A percentile compares a stretch with the other conserved stretches of the same genome.
phyloP scores from a whole-genome alignment of 1,140 invertebrate species.

The Drosophila parvula region DNA sequence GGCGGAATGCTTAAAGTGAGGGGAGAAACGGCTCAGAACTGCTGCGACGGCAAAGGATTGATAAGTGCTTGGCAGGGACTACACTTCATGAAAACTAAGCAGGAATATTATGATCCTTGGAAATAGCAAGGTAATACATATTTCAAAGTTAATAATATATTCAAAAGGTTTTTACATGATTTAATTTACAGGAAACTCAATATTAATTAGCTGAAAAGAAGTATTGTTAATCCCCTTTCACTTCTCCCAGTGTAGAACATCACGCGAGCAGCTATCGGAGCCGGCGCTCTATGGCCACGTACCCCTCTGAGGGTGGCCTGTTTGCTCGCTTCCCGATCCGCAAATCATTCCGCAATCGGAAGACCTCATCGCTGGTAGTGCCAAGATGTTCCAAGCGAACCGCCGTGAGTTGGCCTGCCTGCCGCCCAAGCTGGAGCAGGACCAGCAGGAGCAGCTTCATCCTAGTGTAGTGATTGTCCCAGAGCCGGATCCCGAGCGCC shows the following conservation, averaged over 20 bases:
- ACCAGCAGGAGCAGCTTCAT: conserved; percentile 3
- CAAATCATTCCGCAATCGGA: conserved; percentile 47
- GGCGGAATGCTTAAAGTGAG: conserved; percentile 16
- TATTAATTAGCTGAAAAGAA: not conserved
- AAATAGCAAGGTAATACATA: not conserved
- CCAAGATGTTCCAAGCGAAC: conserved; percentile 46
- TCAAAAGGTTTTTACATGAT: not conserved
- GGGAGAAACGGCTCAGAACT: conserved; percentile 19
- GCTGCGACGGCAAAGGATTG: conserved; percentile 67
- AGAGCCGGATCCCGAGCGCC: conserved; percentile 13
- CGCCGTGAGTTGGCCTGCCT: conserved; percentile 4
- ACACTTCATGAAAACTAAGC: not conserved
- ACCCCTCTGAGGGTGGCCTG: conserved; percentile 27
- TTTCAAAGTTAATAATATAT: accelerated
- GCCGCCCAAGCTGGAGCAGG: not conserved
- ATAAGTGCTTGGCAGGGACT: conserved; percentile 46
- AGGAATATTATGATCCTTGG: accelerated
- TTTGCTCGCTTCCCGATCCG: conserved; percentile 1
- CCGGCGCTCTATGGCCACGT: conserved; percentile 16
- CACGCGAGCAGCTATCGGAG: conserved; percentile 42
- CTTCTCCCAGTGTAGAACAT: conserved; percentile 22
- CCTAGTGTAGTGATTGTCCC: conserved; percentile 41
- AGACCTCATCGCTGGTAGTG: conserved; percentile 36
- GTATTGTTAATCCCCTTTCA: too few relatives aligned
- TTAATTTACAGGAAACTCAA: not conserved